Base-by-base conservation (phyloP, 1,140 invertebrate species). In the Ditylenchus dipsaci region DNA sequence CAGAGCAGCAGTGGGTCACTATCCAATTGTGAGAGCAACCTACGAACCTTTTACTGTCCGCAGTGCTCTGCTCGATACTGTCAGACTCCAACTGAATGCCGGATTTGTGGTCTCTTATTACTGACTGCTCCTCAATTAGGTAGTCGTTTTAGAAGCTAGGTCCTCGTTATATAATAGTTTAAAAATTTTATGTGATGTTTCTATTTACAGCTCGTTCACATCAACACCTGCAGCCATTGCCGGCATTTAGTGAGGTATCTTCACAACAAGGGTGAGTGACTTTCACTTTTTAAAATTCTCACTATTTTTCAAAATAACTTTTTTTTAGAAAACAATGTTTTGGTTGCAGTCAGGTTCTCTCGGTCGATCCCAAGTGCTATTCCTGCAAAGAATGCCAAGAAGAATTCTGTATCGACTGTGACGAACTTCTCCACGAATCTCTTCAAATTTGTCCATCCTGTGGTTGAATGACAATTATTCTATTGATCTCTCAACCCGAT, bases 381-480 rank as follows among this genome's bases (percentile, higher is more conserved):
- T 17, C 29, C 15, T 71, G 69, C 33, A 53, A 53, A 23, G 53
- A 73, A 9, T 71, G 69, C 38, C 33, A 42, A 15, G 43, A 21
- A 43, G 43, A 49, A 27, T 74, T 71, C 42, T 71, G 69, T 57
- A 71, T 71, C 17, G 69, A 71, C 17, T 71, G 69, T 63, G 69
- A 71, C 42, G 30, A 74, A 38, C 30, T 73, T 42, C 67, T 71
- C 19, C 69, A 71, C 49, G 69, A 71, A 26, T 72, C 68, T 47
- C 56, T 71, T 47, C 69, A 71, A 49, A 59, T 71, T 47, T 71
- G 69, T 63, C 69, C 69, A 11, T 70, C 69, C 11, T 71, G 69
- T 45, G 59, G 70, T 17, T 71, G 61, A 71, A 58, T 42, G 17
- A 3, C 21, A 65, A 8, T 65, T 3, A 71, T 23, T 49, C 9